A percentile compares a stretch with the other conserved stretches of the same genome.
phyloP scores from a whole-genome alignment of 2,888 invertebrate genomes.

The Machimus rusticus region DNA sequence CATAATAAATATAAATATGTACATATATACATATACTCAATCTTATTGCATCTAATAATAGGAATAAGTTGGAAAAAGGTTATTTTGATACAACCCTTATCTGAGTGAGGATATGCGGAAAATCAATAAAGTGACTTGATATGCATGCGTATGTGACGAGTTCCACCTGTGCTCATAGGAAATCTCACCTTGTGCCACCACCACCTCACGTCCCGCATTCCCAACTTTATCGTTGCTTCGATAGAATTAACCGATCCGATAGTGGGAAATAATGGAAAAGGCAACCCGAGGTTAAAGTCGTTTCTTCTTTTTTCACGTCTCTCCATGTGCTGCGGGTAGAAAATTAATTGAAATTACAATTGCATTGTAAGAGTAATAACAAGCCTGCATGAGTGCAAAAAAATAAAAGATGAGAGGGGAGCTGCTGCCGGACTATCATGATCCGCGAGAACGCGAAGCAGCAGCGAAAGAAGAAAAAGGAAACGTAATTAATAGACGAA shows the following conservation, averaged over 20 bases:
- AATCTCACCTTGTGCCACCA: background rate
- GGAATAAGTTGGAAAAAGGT: background rate
- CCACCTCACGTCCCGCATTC: background rate
- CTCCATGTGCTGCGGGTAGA: background rate
- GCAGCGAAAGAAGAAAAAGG: background rate
- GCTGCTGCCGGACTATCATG: background rate
- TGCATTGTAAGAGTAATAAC: conserved; percentile 4
- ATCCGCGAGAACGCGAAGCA: background rate
- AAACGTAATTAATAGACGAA: conserved; percentile 33
- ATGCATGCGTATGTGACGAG: background rate
- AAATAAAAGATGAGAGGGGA: background rate
- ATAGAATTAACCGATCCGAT: background rate
- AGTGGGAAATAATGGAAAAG: background rate
- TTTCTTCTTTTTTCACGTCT: conserved; percentile 6
- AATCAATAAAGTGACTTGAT: background rate
- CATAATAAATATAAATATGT: too few species aligned
- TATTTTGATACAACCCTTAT: background rate
- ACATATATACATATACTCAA: too few species aligned
- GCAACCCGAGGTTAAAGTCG: conserved; percentile 24
- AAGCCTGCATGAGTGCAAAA: background rate
- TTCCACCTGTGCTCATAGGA: background rate
- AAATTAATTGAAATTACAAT: conserved; percentile 22
- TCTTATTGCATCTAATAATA: background rate
- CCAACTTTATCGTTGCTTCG: background rate
- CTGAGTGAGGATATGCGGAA: background rate